These are phyloP conservation scores for Tenodera sinensis DNA, from an alignment of 2,888 invertebrate species.

Conservation along the genomic window DNA sequence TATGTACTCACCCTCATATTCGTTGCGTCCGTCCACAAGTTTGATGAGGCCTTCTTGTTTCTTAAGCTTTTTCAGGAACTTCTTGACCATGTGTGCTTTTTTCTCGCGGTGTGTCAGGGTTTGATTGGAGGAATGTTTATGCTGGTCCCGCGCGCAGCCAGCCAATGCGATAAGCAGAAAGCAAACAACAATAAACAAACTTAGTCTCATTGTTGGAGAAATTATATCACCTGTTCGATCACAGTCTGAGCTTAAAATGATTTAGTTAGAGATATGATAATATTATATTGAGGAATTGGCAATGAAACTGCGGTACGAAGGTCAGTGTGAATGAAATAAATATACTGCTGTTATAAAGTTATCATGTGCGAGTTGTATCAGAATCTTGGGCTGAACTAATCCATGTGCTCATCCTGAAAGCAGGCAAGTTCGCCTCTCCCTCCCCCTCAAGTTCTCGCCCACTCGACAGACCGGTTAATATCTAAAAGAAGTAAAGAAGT, in stretches of 20 bases:
- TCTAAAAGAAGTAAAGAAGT: neutral
- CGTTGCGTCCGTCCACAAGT: conserved; percentile 64
- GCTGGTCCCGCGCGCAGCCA: conserved; percentile 1
- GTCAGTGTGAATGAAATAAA: too few relatives aligned
- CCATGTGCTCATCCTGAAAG: neutral
- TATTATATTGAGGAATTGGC: too few relatives aligned
- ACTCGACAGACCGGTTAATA: neutral
- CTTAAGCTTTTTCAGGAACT: conserved; percentile 65
- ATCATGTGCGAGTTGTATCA: too few relatives aligned
- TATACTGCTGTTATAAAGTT: too few relatives aligned
- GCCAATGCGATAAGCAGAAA: neutral
- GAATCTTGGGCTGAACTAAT: neutral
- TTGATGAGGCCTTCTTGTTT: conserved; percentile 71
- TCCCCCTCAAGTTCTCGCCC: neutral
- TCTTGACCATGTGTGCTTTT: conserved; percentile 60
- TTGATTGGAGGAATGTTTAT: conserved; percentile 28
- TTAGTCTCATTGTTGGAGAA: neutral
- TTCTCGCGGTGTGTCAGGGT: conserved; percentile 34
- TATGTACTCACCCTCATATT: conserved; percentile 64
- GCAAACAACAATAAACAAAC: neutral
- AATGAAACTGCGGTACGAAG: too few relatives aligned
- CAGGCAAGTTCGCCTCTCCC: neutral
- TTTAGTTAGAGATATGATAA: too few relatives aligned
- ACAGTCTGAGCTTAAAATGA: too few relatives aligned
- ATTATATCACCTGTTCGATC: too few relatives aligned